Evolutionary conservation across 2,113 vertebrate genomes (phyloP), one percentile per base, ranked within the genome.

Genomic region (Addax nasomaculatus): DNA sequence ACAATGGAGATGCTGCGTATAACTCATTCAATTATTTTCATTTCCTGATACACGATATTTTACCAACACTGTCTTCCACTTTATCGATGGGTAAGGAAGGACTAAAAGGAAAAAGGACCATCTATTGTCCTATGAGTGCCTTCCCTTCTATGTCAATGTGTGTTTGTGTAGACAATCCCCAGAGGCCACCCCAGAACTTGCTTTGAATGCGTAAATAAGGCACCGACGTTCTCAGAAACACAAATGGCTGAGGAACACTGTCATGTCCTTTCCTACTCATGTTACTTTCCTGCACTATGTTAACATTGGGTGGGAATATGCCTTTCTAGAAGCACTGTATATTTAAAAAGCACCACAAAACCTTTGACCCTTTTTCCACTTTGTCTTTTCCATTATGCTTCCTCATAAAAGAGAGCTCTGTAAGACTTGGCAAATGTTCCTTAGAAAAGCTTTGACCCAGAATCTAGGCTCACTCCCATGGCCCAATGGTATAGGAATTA

Each of bases 271-370:
- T 87, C 85, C n/a, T 21, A 49, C 25, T 78, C 4, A 1, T 5
- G 49, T 85, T 67, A 16, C 73, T 53, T 86, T 67, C 64, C 21
- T 49, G 17, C 7, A 92, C 84, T 96, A 58, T 88, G 15, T 25
- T 98, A 97, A 64, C 88, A 90, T 93, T 93, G 92, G 88, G 33
- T 93, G 78, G 96, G 89, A 96, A 94, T 95, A 94, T 90, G 96
- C 86, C 79, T 83, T 86, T 95, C 30, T 95, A 76, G 49, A 90
- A 96, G 29, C 7, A 9, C 29, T 45, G 53, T 33, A 8, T 58
- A 79, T 90, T 87, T 93, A 36, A 85, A 80, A 96, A 33, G 36
- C 92, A 55, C 15, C 81, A 89, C 43, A 86, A 85, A 95, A 92
- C 5, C 30, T 93, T 73, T 78, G 67, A 83, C 81, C 62, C 39